Base-by-base conservation (phyloP, 30 jellyfish, hydroid and myxozoan species). In the Hydractinia echinata region DNA sequence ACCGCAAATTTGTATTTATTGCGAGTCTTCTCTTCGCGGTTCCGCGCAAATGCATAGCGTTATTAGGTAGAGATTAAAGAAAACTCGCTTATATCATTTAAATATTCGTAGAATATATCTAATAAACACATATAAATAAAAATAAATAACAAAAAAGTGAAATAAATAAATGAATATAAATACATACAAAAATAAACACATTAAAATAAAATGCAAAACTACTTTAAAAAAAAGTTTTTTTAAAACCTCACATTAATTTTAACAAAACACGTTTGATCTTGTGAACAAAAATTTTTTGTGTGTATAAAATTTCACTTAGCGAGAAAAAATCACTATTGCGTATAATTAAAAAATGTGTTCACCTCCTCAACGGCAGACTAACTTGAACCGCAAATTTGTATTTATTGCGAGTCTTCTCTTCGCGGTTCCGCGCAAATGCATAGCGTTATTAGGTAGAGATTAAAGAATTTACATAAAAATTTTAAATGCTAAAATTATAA, bases 391-490 rank as follows among this genome's bases (percentile, higher is more conserved):
- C 74, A 64, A 64, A 64, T 64, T n/a, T 64, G 19, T 30, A 30
- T 64, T 51, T 44, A 44, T 64, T 51, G 39, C 74, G 51, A 64
- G 39, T 64, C 74, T 64, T 64, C 74, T 64, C 19, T 64, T 64
- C 74, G 74, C 39, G 74, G 74, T 64, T 64, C 74, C 74, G 74
- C 74, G 39, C 39, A 64, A 64, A 64, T 64, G 74, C 74, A 6
- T 64, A n/a, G 39, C 74, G 74, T 64, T n/a, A 64, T n/a, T 30
- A 30, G 44, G 44, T 30, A 4, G 16, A 64, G 74, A 64, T 64
- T 64, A 64, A 64, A 64, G 18, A 9, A n/a, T 51, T 64, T 64
- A 51, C 39, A 13, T 64, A 64, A 64, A 64, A 64, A 6, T 6
- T 6, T 64, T 64, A n/a, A 64, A 64, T 64, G 74, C 74, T 64